These are phyloP conservation scores for Calcarius lapponicus DNA, from an alignment of 2,797 vertebrate genomes.

Conservation along the genomic window DNA sequence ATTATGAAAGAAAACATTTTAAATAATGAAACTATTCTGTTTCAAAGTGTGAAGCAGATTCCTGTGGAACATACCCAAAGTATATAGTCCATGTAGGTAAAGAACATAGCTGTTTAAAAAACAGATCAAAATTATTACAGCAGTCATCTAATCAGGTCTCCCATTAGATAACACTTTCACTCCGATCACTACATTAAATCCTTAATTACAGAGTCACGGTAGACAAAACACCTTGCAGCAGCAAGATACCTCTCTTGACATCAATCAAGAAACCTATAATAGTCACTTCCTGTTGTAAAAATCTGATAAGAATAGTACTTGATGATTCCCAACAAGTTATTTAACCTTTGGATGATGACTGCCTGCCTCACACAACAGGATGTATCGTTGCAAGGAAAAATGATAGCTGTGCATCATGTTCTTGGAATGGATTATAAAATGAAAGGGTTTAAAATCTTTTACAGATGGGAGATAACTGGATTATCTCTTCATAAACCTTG, in stretches of 20 bases:
- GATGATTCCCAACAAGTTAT: background rate
- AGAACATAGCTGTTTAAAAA: background rate
- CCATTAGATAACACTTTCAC: background rate
- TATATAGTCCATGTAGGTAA: background rate
- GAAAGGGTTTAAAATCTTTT: background rate
- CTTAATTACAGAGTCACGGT: background rate
- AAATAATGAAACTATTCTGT: background rate
- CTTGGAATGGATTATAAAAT: background rate
- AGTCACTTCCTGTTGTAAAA: background rate
- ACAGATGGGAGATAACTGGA: background rate
- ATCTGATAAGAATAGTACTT: background rate
- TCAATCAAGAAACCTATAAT: background rate
- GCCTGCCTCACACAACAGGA: background rate
- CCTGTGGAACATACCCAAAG: background rate
- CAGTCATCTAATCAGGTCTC: background rate
- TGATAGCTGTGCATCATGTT: background rate
- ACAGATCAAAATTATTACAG: background rate
- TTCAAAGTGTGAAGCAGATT: background rate
- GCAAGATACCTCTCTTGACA: background rate
- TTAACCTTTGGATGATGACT: background rate
- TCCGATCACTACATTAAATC: background rate
- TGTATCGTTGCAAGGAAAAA: background rate
- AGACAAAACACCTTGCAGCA: background rate
- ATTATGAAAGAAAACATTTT: background rate
- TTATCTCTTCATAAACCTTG: background rate